Evolutionary conservation across 1,140 invertebrate genomes (phyloP).

Genomic region (Lanistes nyassanus): DNA sequence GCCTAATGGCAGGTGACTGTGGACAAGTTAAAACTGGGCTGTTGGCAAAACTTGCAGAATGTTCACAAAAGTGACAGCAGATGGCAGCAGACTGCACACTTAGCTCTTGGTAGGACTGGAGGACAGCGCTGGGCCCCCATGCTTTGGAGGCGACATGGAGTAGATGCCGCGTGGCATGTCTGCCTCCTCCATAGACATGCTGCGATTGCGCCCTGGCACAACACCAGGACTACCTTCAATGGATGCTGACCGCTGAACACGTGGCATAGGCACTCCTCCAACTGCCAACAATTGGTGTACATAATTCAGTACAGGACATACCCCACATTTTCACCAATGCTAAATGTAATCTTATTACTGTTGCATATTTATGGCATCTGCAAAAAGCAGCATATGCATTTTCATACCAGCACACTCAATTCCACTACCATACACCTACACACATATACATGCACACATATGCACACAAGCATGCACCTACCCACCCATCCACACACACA

Average conservation of each 20-base stretch:
- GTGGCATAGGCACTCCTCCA: constrained; percentile 60
- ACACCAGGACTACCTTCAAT: constrained; percentile 40
- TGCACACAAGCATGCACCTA: neutral
- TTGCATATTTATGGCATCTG: no score
- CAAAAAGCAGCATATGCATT: neutral
- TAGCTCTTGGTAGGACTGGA: constrained; percentile 40
- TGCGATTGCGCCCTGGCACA: constrained; percentile 57
- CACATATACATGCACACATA: constrained; percentile 13
- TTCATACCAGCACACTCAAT: neutral
- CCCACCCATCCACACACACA: constrained; percentile 1
- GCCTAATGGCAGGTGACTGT: neutral
- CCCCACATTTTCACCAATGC: neutral
- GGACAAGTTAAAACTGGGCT: neutral
- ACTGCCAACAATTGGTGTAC: constrained; percentile 39
- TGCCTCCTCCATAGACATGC: constrained; percentile 79
- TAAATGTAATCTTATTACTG: neutral
- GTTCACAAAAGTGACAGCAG: constrained; percentile 3
- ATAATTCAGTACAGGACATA: neutral
- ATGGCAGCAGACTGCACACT: neutral
- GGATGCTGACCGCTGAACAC: constrained; percentile 49
- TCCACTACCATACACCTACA: neutral
- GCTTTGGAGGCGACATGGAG: constrained; percentile 55
- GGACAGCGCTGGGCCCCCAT: constrained; percentile 40
- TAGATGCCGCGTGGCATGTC: constrained; percentile 57
- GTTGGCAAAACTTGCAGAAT: constrained; percentile 8